Base-by-base conservation (phyloP, 2,113 vertebrate genomes). In the Eublepharis macularius region DNA sequence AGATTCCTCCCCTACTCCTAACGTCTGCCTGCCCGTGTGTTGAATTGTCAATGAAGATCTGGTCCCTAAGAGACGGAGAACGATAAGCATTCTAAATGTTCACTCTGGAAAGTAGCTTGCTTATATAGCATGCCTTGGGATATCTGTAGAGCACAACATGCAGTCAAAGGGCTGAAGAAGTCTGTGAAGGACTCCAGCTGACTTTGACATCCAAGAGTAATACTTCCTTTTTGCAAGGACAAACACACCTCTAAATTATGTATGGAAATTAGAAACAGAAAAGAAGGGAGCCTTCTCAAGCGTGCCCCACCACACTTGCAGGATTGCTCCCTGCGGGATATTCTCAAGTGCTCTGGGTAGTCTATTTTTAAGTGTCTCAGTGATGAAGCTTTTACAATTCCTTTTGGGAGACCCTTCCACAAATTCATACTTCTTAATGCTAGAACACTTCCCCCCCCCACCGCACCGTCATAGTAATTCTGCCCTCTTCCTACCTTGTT, bases 321-420 rank as follows among this genome's bases (percentile, higher is more conserved):
- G 69, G 29, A 65, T 49, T 54, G 39, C 83, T 92, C 85, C 70
- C 84, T 19, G 6, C 29, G 86, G 87, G 91, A 87, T 51, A 90
- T 73, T 57, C 87, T 86, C 45, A 65, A 17, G 63, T 91, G 68
- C 74, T 89, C 84, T 86, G 66, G 19, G 19, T 75, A 86, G 80
- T 83, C 82, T 86, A 14, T 36, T 76, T 81, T 88, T 74, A 93
- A 90, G 75, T 19, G 60, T 12, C 51, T 87, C 77, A 14, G 72
- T 29, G 63, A 87, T 86, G 81, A 24, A 7, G 49, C 72, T 93
- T 91, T 93, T 85, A 91, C 77, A 34, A 83, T 39, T 82, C 79
- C 83, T 66, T 86, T 83, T 16, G 70, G 86, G 91, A 90, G 80
- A 81, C 60, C 6, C 36, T 68, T 91, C 21, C 2, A 19, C 77